Base-by-base conservation (phyloP, 2,113 vertebrate species). In the Barbus barbus region DNA sequence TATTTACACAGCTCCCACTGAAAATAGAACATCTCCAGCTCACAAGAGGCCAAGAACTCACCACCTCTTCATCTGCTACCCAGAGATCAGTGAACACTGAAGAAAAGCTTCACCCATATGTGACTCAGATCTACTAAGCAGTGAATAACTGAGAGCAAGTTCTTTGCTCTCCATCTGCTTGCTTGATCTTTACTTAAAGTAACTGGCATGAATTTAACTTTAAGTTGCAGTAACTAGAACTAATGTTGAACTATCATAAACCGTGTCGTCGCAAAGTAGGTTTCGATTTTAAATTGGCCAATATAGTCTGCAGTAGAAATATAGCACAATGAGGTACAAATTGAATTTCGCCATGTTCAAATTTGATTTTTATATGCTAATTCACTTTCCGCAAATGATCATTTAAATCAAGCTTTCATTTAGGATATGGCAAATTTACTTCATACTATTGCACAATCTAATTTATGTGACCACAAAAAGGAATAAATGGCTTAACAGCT, bases 111-210 rank as follows among this genome's bases (percentile, higher is more conserved):
- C 44, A 48, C 36, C 22, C 69, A 14, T 72, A 48, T 74, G 44
- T 48, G 72, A 74, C 41, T 48, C 72, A 74, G 72, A 74, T 48
- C 41, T 48, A 74, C 24, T 48, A 24, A 74, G 24, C 14, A 46
- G 9, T 44, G 69, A n/a, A 67, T 36, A 33, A 36, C 20, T n/a
- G 36, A 72, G 38, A 72, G 36, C 22, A 48, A 22, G 75, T 22
- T 56, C 48, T 36, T 58, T 31, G 16, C 75, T 77, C 75, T 77
- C 75, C 26, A 77, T 77, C 75, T 56, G 75, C 22, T n/a, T 24
- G 46, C 46, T 61, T 76, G n/a, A 28, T 84, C 82, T 74, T 44
- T 74, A n/a, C 61, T 48, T 67, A 20, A 77, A 33, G 75, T 77
- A 58, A 77, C 46, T 28, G n/a, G 33, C 9, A 63, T 63, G 36